phyloP scores from a whole-genome alignment of 1,140 invertebrate species.

The Manduca sexta region DNA sequence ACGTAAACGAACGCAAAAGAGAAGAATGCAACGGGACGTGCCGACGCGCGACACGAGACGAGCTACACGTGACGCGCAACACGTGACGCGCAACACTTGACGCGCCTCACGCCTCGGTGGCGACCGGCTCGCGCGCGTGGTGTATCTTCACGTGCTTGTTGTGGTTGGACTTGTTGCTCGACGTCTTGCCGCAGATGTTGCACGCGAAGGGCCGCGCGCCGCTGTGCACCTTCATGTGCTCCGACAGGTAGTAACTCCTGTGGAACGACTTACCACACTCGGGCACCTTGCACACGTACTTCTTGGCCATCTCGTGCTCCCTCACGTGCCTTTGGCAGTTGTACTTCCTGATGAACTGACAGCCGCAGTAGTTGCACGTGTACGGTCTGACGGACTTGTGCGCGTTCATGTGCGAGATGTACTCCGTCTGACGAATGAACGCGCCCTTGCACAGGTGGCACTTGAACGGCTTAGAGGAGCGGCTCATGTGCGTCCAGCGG shows the following conservation, averaged over 20 bases:
- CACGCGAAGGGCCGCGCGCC: slow-evolving; percentile 88
- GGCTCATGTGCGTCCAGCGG: slow-evolving; percentile 90
- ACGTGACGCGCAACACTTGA: not conserved
- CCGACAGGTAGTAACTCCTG: slow-evolving; percentile 89
- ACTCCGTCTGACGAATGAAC: slow-evolving; percentile 85
- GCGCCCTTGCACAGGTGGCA: slow-evolving; percentile 88
- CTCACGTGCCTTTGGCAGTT: slow-evolving; percentile 92
- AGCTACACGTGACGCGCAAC: too few species aligned
- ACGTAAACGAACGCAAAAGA: too few species aligned
- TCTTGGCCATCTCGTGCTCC: slow-evolving; percentile 92
- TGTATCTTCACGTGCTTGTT: slow-evolving; percentile 92
- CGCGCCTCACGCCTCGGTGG: slow-evolving; percentile 81
- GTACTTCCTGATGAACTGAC: slow-evolving; percentile 94
- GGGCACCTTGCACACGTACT: slow-evolving; percentile 86
- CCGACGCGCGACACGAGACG: too few species aligned
- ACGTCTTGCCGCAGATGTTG: slow-evolving; percentile 90
- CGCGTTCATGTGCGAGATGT: slow-evolving; percentile 88
- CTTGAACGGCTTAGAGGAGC: slow-evolving; percentile 88
- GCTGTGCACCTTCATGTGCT: slow-evolving; percentile 89
- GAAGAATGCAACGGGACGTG: too few species aligned
- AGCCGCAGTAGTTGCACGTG: slow-evolving; percentile 94
- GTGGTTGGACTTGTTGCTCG: slow-evolving; percentile 90
- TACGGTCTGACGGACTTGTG: slow-evolving; percentile 87
- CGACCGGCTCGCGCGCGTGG: slow-evolving; percentile 88
- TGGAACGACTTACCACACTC: slow-evolving; percentile 90